phyloP scores from a whole-genome alignment of 2,797 vertebrate species.

The Brachyrhaphis roseni region DNA sequence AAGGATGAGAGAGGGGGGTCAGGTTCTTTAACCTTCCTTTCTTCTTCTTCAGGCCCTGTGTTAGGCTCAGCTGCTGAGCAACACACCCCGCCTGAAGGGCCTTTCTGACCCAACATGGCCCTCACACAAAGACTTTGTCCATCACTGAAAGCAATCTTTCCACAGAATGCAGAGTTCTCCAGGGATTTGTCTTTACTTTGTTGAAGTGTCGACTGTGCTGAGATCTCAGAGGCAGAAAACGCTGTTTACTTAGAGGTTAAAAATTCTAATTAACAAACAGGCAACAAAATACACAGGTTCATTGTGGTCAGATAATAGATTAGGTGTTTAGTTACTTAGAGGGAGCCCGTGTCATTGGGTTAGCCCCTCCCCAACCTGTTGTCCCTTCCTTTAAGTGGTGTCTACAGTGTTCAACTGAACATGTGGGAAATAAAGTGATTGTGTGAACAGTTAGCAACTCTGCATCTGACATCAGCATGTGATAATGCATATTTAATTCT shows the following conservation, averaged over 20 bases:
- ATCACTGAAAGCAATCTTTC: constrained; percentile 24
- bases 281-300: not conserved
- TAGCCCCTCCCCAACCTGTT: not conserved
- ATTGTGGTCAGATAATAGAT: not conserved
- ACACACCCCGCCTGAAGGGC: constrained; percentile 13
- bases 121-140: constrained; percentile 53
- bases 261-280: not conserved
- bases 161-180: too few species aligned
- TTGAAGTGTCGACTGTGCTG: not conserved
- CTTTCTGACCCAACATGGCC: constrained; percentile 27
- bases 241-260: not conserved
- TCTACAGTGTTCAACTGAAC: not conserved
- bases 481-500: not conserved
- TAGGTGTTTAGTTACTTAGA: not conserved
- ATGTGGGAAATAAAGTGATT: not conserved
- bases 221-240: not conserved
- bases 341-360: not conserved
- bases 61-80: constrained; percentile 5
- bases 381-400: not conserved
- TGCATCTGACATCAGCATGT: not conserved
- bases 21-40: constrained; percentile 48
- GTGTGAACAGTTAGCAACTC: not conserved
- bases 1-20: constrained; percentile 30
- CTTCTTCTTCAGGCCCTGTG: constrained; percentile 11
- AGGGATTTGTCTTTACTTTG: not conserved